Base-by-base conservation (phyloP, 1,140 invertebrate genomes). In the Pristionchus pacificus region DNA sequence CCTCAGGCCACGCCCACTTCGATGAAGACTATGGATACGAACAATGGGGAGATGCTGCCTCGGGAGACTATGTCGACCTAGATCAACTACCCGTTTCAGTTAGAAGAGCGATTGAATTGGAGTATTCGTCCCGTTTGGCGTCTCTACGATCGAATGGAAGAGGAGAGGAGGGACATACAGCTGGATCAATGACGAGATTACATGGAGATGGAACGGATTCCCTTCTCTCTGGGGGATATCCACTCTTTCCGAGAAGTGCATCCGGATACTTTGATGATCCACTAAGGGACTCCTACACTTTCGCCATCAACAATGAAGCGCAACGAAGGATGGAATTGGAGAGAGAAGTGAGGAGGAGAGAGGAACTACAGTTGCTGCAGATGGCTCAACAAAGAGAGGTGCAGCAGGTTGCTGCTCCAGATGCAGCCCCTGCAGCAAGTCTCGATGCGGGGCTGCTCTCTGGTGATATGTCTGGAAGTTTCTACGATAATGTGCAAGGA, bases 181-280 rank as follows among this genome's bases (percentile, higher is more conserved):
- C 6, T 10, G 38, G 38, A 49, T 10, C 31, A 0, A 72, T 72
- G 70, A 60, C 38, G 25, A 72, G 65, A 29, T 33, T 72, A 2
- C 70, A 72, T 66, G 70, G 59, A 25, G 63, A 66, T 24, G 64
- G 60, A 15, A 32, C 60, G 6, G 60, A 61, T 32, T 60, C 55
- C 1, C 64, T 27, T 29, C 31, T 38, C 25, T 65, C 60, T 28
- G 10, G 62, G 2, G 60, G 33, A 27, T 61, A 63, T 14, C 38
- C 38, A n/a, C 62, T n/a, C n/a, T n/a, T 71, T 25, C 70, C 70
- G 2, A 14, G 70, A 29, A 59, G 38, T 49, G 70, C 70, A n/a
- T 65, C 63, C 60, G 70, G 70, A 25, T 72, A 72, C 33, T 64
- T 72, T 29, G 70, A 72, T 29, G 55, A 66, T 49, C 38, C 38